Evolutionary conservation across 2,797 vertebrate species (phyloP).

Genomic region (Epinephelus awoara): DNA sequence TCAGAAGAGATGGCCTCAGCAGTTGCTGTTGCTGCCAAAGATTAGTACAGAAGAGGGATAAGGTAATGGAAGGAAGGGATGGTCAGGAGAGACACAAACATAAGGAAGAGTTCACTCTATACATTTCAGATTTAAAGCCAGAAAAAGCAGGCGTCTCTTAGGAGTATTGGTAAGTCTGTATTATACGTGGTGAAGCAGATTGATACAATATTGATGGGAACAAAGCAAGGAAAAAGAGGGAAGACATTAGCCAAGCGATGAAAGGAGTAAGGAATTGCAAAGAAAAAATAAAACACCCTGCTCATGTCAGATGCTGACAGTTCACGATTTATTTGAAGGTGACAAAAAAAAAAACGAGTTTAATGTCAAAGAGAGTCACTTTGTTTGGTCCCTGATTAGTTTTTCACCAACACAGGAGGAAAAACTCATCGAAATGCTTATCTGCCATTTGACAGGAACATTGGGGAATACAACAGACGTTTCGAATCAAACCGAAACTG

Average conservation of each 20-base stretch:
- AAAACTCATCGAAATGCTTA: constrained; percentile 51
- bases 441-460: constrained; percentile 60
- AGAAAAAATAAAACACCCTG: constrained; percentile 20
- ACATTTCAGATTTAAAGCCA: constrained; percentile 50
- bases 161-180: background rate
- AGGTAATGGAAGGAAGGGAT: constrained; percentile 62
- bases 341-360: constrained; percentile 36
- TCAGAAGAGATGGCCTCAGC: constrained; percentile 97
- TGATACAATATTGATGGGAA: constrained; percentile 47
- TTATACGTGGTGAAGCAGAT: constrained; percentile 17
- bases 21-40: constrained; percentile 94
- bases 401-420: constrained; percentile 18
- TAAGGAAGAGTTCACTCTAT: constrained; percentile 47
- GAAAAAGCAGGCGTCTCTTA: constrained; percentile 16
- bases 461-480: constrained; percentile 38
- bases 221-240: constrained; percentile 29
- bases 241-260: constrained; percentile 23
- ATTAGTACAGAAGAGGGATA: constrained; percentile 76
- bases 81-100: constrained; percentile 71
- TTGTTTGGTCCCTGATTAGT: constrained; percentile 40
- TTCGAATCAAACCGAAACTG: constrained; percentile 52
- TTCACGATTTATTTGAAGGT: constrained; percentile 38
- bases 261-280: constrained; percentile 3
- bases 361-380: constrained; percentile 34
- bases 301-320: constrained; percentile 8